phyloP scores from a whole-genome alignment of 2,797 vertebrate species.

The Pseudochaenichthys georgianus region DNA sequence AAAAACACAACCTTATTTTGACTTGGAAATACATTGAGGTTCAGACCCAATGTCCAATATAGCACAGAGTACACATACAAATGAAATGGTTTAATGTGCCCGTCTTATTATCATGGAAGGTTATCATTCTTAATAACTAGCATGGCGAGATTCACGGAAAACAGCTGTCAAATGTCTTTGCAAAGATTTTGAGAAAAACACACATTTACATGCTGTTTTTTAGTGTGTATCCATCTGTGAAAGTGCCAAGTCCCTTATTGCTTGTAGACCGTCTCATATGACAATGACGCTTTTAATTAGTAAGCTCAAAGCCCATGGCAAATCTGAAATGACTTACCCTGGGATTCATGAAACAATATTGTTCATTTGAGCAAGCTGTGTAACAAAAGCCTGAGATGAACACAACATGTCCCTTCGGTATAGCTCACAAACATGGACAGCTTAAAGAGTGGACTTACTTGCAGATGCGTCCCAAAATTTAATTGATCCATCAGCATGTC shows the following conservation, averaged over 20 bases:
- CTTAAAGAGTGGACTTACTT: constrained; percentile 88
- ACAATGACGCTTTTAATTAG: constrained; percentile 21
- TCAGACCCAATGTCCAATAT: too few species aligned
- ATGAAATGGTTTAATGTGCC: not conserved
- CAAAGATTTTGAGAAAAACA: not conserved
- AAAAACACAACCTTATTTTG: too few species aligned
- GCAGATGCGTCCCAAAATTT: constrained; percentile 99
- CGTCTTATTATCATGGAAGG: not conserved
- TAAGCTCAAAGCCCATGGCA: not conserved
- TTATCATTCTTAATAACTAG: not conserved
- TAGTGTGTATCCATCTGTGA: not conserved
- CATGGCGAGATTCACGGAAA: not conserved
- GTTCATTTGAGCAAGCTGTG: constrained; percentile 9
- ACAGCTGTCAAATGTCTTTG: not conserved
- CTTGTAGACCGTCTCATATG: constrained; percentile 5
- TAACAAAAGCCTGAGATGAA: not conserved
- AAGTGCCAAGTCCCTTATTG: constrained; percentile 21
- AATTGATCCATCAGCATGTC: constrained; percentile 97
- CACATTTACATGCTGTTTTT: not conserved
- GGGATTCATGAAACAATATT: constrained; percentile 13
- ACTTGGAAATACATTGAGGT: too few species aligned
- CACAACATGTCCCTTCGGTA: not conserved
- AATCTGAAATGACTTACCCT: constrained; percentile 23
- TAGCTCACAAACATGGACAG: not conserved
- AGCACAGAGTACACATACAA: not conserved